Percentiles rank a stretch among this genome's conserved stretches.
Conservation (phyloP, 2,888 invertebrate genomes). For the Lasius fuliginosus region DNA sequence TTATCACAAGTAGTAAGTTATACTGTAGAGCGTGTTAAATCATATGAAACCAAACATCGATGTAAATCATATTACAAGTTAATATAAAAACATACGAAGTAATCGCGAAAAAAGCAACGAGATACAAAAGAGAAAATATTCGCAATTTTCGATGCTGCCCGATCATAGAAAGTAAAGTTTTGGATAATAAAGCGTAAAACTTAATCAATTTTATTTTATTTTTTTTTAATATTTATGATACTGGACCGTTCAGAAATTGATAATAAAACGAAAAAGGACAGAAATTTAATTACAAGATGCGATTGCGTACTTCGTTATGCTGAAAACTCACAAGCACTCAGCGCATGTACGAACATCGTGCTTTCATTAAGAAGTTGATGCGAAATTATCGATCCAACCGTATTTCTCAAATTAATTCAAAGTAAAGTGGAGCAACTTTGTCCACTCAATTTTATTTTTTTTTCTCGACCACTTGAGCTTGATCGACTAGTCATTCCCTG, state of each 20-base stretch:
- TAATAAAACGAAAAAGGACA: background rate
- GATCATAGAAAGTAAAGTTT: background rate
- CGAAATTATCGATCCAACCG: constrained; percentile 13
- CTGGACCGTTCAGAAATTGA: background rate
- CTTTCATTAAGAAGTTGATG: constrained; percentile 20
- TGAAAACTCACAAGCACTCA: background rate
- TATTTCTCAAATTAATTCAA: constrained; percentile 18
- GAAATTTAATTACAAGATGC: constrained; percentile 28
- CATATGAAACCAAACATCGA: background rate
- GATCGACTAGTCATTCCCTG: constrained; percentile 55
- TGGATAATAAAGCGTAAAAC: background rate
- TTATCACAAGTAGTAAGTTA: background rate
- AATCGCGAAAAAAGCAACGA: background rate
- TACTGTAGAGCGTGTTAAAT: background rate
- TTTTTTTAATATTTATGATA: constrained; percentile 1
- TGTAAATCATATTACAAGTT: background rate
- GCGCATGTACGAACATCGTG: background rate
- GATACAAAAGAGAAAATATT: background rate
- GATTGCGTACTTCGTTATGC: constrained; percentile 9
- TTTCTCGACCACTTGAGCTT: constrained; percentile 6
- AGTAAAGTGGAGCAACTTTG: constrained; percentile 1
- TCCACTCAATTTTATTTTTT: background rate
- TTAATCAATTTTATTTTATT: constrained; percentile 14
- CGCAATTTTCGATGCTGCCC: background rate
- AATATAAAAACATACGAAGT: background rate